Percentiles rank a stretch among this genome's conserved stretches.
These are phyloP conservation scores for Myiagra hebetior DNA, from an alignment of 2,113 vertebrate genomes.

Conservation along the genomic window DNA sequence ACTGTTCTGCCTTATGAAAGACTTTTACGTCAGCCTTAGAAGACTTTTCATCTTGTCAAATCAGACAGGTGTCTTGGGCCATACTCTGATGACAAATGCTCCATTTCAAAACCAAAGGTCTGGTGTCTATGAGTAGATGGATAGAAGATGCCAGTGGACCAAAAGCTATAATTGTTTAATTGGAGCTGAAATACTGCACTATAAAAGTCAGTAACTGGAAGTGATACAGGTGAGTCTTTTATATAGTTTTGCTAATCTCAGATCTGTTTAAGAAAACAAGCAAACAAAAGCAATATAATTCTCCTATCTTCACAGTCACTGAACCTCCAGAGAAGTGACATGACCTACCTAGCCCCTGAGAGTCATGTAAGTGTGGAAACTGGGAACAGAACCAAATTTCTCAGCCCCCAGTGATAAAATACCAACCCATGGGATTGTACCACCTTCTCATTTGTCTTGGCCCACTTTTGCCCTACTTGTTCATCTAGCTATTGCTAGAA, in stretches of 20 bases:
- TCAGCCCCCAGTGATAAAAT: neutral
- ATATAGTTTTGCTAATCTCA: neutral
- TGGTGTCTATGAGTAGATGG: neutral
- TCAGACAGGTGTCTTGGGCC: neutral
- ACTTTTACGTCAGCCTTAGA: neutral
- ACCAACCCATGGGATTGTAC: rapidly evolving
- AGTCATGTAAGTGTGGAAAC: neutral
- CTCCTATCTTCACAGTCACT: neutral
- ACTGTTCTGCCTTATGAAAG: neutral
- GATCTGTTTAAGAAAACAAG: neutral
- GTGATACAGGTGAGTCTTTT: neutral
- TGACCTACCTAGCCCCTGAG: neutral
- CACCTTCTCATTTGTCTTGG: neutral
- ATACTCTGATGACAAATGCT: neutral
- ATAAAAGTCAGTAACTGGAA: neutral
- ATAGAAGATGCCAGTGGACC: neutral
- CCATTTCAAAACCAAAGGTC: neutral
- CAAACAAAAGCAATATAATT: neutral
- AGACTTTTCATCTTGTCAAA: neutral
- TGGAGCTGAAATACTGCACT: neutral
- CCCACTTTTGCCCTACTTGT: neutral
- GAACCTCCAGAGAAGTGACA: neutral
- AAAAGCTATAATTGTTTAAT: neutral
- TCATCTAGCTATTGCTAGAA: neutral
- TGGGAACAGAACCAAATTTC: neutral